Base-by-base conservation (phyloP, 2,888 invertebrate genomes). In the Byasa hedistus region DNA sequence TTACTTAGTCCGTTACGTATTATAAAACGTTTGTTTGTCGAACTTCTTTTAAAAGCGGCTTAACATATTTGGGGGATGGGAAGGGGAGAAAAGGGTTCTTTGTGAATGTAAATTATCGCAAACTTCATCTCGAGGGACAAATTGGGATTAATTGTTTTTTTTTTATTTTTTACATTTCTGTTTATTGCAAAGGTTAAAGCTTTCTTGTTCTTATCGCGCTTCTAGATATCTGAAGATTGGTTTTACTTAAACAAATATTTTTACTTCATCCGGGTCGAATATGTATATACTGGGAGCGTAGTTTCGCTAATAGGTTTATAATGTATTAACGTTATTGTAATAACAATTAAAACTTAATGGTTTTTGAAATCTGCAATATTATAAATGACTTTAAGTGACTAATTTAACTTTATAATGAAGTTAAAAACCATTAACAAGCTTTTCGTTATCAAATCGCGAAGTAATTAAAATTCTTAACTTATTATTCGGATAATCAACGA, bases 101-200 rank as follows among this genome's bases (percentile, higher is more conserved):
- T 82, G 79, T 82, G 82, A 86, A 86, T 81, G 83, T 77, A 81
- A 83, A 83, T 85, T 91, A 91, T 91, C 91, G 84, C 74, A 72
- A 80, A 82, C 82, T 86, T 90, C 89, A 90, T 90, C 91, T 91
- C 83, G 78, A 84, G 85, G 83, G 82, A 83, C 88, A 87, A 91
- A 91, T 91, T 91, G 85, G 91, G 91, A 91, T 91, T 91, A 91
- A 91, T 91, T 88, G 89, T 91, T 88, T 85, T 89, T 88, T 89
- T 90, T 87, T 84, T 83, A 75, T 78, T 77, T 85, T n/a, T 48
- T 4, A 48, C 48, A 3, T 48, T 48, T 48, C 48, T 48, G 48
- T 48, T n/a, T 19, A n/a, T 48, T 48, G 48, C 7, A 48, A 7
- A 48, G 0, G 48, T 48, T 5, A n/a, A 48, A n/a, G 1, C 15